phyloP scores from a whole-genome alignment of 2,113 vertebrate species.

The Oceanites oceanicus region DNA sequence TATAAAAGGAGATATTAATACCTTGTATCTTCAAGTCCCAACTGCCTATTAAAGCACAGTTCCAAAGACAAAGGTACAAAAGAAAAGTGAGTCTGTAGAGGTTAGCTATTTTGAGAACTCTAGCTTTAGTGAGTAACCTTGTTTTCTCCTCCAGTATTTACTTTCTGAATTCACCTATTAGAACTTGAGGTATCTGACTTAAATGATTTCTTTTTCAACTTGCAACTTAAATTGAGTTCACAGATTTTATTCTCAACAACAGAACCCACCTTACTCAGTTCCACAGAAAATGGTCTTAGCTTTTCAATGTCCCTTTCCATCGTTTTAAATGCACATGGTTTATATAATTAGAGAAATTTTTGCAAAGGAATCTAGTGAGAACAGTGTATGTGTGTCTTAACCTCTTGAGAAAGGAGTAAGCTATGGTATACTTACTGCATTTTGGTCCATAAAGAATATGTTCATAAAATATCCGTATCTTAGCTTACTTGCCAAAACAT shows the following conservation, averaged over 20 bases:
- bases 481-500: not conserved
- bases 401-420: not conserved
- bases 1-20: slow-evolving; percentile 21
- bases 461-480: not conserved
- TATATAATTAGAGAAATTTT: not conserved
- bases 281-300: not conserved
- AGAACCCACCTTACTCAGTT: not conserved
- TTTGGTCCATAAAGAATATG: not conserved
- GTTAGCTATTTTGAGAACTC: slow-evolving; percentile 40
- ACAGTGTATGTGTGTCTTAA: not conserved
- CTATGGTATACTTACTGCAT: not conserved
- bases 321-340: not conserved
- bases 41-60: not conserved
- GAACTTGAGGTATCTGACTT: not conserved
- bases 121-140: slow-evolving; percentile 23
- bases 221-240: not conserved
- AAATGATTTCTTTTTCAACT: not conserved
- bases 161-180: not conserved
- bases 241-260: not conserved
- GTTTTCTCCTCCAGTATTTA: slow-evolving; percentile 25
- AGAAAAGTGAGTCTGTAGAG: not conserved
- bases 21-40: not conserved
- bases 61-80: slow-evolving; percentile 4
- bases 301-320: not conserved
- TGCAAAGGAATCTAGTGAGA: not conserved